Conservation (phyloP, 2,113 vertebrate species). For the Ramphastos sulfuratus region DNA sequence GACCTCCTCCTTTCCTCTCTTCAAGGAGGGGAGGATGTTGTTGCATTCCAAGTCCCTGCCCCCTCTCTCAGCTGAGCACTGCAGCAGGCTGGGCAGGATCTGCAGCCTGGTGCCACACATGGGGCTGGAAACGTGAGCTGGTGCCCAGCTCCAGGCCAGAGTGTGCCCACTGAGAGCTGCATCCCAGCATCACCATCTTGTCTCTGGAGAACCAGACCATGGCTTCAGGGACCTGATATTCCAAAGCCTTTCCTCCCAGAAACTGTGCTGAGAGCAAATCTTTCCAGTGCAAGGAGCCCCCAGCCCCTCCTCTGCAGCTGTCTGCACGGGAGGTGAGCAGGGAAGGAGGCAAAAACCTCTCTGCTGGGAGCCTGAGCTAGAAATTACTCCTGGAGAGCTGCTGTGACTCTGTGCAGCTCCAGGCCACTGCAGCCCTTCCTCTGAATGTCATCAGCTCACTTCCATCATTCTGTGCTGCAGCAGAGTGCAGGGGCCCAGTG, state of each 20-base stretch:
- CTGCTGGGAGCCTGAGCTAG: background rate
- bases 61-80: background rate
- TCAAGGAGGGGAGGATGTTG: background rate
- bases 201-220: too few species aligned
- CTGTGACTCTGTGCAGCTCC: background rate
- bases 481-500: background rate
- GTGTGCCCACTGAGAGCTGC: background rate
- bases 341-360: background rate
- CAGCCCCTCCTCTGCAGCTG: background rate
- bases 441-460: background rate
- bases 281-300: background rate
- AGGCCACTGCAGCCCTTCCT: background rate
- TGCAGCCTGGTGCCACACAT: background rate
- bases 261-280: background rate
- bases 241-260: background rate
- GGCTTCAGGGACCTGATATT: background rate
- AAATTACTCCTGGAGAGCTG: constrained; percentile 14
- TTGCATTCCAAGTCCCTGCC: background rate
- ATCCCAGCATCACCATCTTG: background rate
- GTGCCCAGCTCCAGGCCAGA: background rate
- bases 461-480: background rate
- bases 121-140: background rate
- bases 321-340: background rate
- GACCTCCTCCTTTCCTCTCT: background rate
- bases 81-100: background rate